phyloP scores from a whole-genome alignment of 1,140 invertebrate species.

The Hyphantria cunea region DNA sequence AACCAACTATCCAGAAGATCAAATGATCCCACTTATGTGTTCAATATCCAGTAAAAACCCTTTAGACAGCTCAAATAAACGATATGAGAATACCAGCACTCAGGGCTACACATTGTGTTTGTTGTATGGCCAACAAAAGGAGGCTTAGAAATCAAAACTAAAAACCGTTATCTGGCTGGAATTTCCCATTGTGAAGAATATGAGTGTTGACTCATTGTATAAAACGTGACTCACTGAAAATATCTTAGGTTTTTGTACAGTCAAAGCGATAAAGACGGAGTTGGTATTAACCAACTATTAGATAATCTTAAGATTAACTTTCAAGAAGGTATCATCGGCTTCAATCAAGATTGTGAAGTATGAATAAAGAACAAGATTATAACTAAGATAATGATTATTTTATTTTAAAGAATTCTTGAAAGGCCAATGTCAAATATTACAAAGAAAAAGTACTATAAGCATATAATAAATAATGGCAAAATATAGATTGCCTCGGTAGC shows the following conservation, averaged over 20 bases:
- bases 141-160: constrained; percentile 39
- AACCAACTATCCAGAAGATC: background rate
- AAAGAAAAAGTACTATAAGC: too few relatives aligned
- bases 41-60: constrained; percentile 10
- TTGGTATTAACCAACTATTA: too few relatives aligned
- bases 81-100: constrained; percentile 10
- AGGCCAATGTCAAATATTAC: too few relatives aligned
- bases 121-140: constrained; percentile 16
- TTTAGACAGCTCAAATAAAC: constrained; percentile 3
- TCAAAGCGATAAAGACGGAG: constrained; percentile 1
- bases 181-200: constrained; percentile 35
- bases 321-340: too few relatives aligned
- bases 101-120: constrained; percentile 8
- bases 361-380: too few relatives aligned
- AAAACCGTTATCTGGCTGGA: constrained; percentile 38
- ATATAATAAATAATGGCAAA: too few relatives aligned
- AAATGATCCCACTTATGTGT: background rate
- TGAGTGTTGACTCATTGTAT: constrained; percentile 38
- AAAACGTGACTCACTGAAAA: constrained; percentile 37
- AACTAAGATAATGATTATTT: too few relatives aligned
- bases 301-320: too few relatives aligned
- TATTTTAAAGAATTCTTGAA: too few relatives aligned
- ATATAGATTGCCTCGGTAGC: too few relatives aligned
- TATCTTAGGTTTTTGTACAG: constrained; percentile 17
- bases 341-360: too few relatives aligned